Base-by-base conservation (phyloP, 2,888 invertebrate species). In the Acleris cristana region DNA sequence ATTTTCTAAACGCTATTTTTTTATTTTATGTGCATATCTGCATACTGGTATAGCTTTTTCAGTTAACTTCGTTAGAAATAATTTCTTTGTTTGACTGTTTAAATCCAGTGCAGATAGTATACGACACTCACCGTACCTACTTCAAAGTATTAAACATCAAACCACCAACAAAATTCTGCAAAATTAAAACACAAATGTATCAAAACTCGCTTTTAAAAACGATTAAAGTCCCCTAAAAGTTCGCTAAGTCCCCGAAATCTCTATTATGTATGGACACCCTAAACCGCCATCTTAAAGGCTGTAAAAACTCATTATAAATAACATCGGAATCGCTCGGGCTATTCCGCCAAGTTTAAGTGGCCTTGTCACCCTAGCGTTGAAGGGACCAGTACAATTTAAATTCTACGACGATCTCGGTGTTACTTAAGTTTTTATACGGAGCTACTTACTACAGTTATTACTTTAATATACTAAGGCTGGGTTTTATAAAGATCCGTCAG, bases 231-330 rank as follows among this genome's bases (percentile, higher is more conserved):
- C 49, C 48, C 30, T 14, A 14, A 48, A 59, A 54, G 6, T 58
- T 48, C 18, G 58, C 58, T 6, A 58, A 58, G 48, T 60, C 53
- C 23, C 23, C 21, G 14, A 44, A 48, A 52, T 53, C 49, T 51
- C 45, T 53, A 59, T 54, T 53, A 51, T 40, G 53, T 54, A 54
- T 65, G 65, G 54, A 48, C 48, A 60, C 59, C 65, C 59, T 54
- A 40, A 58, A 44, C 56, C 58, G 59, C 59, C 45, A 53, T 60
- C 59, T 58, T 53, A 59, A 49, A 40, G 44, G 51, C 66, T 48
- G 61, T 62, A 56, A 83, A 86, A 90, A 87, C 84, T 89, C 89
- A 87, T 89, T 89, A 88, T 88, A 89, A 89, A 89, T 89, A 88
- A 87, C 89, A 87, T 85, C 74, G 76, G 89, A 90, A 82, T 88